Conservation (phyloP, 2,888 invertebrate species). For the Drosophila diplacantha region DNA sequence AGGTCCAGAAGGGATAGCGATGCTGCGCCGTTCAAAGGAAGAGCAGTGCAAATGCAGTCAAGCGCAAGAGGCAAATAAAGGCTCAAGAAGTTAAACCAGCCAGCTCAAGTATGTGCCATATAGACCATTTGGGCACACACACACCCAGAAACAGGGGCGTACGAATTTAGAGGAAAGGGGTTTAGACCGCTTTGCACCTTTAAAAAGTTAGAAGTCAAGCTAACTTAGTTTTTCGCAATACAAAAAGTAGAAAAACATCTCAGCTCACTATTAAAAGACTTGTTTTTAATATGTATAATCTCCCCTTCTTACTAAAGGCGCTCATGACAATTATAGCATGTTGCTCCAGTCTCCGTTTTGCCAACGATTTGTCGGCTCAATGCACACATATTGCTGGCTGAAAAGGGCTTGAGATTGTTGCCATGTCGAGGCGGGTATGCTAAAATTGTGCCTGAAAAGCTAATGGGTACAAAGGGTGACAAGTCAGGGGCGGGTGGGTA, state of each 20-base stretch:
- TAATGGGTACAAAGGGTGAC: not conserved
- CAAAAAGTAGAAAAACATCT: no score
- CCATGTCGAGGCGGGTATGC: slow-evolving; percentile 28
- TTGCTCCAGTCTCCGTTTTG: slow-evolving; percentile 24
- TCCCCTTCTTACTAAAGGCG: not conserved
- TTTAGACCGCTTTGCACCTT: not conserved
- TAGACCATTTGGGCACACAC: slow-evolving; percentile 36
- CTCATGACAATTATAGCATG: slow-evolving; percentile 12
- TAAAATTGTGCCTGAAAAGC: slow-evolving; percentile 24
- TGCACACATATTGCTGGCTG: slow-evolving; percentile 24
- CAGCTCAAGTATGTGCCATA: slow-evolving; percentile 38
- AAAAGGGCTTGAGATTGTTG: slow-evolving; percentile 33
- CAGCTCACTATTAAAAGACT: not conserved
- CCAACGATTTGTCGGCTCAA: slow-evolving; percentile 44
- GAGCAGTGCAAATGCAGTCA: slow-evolving; percentile 32
- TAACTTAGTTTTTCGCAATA: no score
- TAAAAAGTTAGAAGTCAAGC: not conserved
- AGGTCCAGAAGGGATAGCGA: slow-evolving; percentile 1
- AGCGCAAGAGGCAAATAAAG: slow-evolving; percentile 38
- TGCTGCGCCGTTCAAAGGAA: slow-evolving; percentile 2
- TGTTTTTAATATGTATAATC: not conserved
- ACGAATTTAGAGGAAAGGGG: not conserved
- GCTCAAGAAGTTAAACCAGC: slow-evolving; percentile 39
- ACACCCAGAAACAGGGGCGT: slow-evolving; percentile 13
- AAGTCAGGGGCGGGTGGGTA: not conserved